Base-by-base conservation (phyloP, 2,797 vertebrate genomes). In the Hippocampus kuda region DNA sequence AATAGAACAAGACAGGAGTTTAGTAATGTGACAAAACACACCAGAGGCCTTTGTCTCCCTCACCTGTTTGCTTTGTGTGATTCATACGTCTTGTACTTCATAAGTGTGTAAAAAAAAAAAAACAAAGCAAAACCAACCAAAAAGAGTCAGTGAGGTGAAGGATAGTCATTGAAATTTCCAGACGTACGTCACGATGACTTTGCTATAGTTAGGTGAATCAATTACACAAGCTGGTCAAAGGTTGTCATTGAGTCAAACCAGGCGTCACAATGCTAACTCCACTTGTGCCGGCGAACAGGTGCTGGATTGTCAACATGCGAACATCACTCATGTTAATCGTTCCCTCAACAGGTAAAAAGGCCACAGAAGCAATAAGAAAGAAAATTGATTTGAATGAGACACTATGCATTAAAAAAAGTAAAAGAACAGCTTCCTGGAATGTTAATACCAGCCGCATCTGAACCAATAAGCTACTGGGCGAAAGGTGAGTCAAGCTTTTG, bases 131-230 rank as follows among this genome's bases (percentile, higher is more conserved):
- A 38, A 38, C 34, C 7, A 38, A 38, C 34, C 1, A 38, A 38
- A 38, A 38, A 64, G 69, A 65, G 26, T 68, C 46, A 66, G 26
- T 4, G 15, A 15, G 1, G n/a, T 24, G 24, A 24, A 26, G 57
- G 27, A 51, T 34, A 9, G 30, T 66, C n/a, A 51, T 42, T 56
- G 27, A 7, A 26, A 53, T 20, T 51, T 71, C 2, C 5, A 49
- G 9, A 54, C 3, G 46, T 20, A 72, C 7, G 41, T 67, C 9
- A 69, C 44, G 67, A 65, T 63, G 51, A n/a, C 2, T 11, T 53
- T 22, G 63, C 49, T 73, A 75, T 22, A 70, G 22, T 8, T 13
- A 18, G 42, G 67, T 79, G 13, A 79, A 78, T 73, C 12, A 76
- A 65, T 73, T 71, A 68, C 51, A 1, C 38, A 4, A 6, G 3